Evolutionary conservation across 1,140 invertebrate species (phyloP).

Genomic region (Plutomurus gul): DNA sequence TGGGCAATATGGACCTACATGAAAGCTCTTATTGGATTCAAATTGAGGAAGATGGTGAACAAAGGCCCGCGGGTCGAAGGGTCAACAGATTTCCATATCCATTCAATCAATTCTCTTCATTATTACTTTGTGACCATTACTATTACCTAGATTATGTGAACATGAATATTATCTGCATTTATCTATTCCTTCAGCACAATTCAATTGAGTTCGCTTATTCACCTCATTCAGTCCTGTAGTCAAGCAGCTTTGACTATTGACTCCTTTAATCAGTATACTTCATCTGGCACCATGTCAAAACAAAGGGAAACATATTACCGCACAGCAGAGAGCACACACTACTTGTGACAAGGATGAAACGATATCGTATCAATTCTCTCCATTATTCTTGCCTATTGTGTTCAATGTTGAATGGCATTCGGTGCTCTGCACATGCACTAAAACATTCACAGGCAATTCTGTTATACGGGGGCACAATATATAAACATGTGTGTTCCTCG

Average conservation of each 20-base stretch:
- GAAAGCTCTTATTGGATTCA: conserved; percentile 15
- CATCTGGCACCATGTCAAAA: conserved; percentile 7
- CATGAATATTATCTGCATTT: neutral
- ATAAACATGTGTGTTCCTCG: no score
- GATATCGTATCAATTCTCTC: neutral
- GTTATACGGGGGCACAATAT: no score
- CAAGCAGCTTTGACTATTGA: neutral
- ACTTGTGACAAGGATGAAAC: neutral
- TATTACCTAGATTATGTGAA: conserved; percentile 1
- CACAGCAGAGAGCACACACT: neutral
- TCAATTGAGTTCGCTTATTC: neutral
- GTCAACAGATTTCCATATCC: conserved; percentile 42
- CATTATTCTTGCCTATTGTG: neutral
- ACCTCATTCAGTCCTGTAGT: neutral
- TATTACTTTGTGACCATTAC: neutral
- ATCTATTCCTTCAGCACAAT: neutral
- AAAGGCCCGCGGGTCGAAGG: conserved; percentile 33
- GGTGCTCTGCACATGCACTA: neutral
- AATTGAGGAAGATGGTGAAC: conserved; percentile 31
- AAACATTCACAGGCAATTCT: no score
- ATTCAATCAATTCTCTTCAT: conserved; percentile 42
- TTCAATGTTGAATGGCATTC: neutral
- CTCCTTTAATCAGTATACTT: conserved; percentile 18
- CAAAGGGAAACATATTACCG: conserved; percentile 19
- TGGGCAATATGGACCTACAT: conserved; percentile 26